Percentiles rank a stretch among this genome's conserved stretches.
phyloP scores from a whole-genome alignment of 2,888 invertebrate species.

The Pseudococcus jackbeardsleyi region DNA sequence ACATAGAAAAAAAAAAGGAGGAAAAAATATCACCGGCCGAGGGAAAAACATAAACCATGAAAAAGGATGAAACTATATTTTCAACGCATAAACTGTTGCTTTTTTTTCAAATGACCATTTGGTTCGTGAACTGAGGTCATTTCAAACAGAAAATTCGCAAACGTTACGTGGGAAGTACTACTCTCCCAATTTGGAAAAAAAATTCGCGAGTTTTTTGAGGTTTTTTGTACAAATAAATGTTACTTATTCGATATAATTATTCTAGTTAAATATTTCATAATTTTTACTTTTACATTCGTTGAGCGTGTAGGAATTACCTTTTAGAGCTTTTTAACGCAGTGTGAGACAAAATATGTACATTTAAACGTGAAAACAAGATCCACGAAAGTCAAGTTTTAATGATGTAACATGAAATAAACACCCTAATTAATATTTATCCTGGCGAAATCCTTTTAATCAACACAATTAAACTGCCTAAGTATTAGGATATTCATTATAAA shows the following conservation, averaged over 20 bases:
- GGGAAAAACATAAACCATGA: neutral
- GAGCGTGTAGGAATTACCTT: too few species aligned
- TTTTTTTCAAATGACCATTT: neutral
- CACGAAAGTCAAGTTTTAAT: conserved; percentile 21
- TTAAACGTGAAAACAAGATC: too few species aligned
- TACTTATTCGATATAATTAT: too few species aligned
- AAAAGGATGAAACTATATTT: neutral
- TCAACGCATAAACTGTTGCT: neutral
- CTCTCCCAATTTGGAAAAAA: neutral
- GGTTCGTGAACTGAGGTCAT: neutral
- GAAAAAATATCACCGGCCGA: neutral
- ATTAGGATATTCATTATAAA: neutral
- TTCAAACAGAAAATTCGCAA: too few species aligned
- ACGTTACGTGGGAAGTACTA: neutral
- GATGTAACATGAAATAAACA: neutral
- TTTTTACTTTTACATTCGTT: too few species aligned
- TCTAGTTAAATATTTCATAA: too few species aligned
- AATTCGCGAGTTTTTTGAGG: too few species aligned
- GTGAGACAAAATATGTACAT: too few species aligned
- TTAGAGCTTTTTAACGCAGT: neutral
- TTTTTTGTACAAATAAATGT: too few species aligned
- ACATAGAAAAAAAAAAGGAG: neutral
- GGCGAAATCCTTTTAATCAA: conserved; percentile 26
- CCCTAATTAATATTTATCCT: conserved; percentile 20
- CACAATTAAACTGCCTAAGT: neutral